These are phyloP conservation scores for Drosophila mimica DNA, from an alignment of 2,888 invertebrate genomes.

Conservation along the genomic window DNA sequence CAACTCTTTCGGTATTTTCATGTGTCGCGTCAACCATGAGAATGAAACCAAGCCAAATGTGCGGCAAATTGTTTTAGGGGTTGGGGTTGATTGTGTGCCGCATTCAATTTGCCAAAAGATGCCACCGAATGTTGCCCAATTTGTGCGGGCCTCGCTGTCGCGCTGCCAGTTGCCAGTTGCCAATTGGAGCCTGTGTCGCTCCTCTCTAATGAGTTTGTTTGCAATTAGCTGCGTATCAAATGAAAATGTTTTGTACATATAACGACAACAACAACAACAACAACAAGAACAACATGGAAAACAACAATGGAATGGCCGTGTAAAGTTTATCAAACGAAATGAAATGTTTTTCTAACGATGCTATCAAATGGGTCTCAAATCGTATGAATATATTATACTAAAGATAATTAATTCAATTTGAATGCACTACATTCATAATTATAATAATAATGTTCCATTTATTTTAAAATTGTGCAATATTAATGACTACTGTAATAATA, in stretches of 20 bases:
- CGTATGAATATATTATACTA: background rate
- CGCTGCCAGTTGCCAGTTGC: conserved; percentile 12
- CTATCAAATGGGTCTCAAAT: background rate
- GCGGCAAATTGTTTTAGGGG: conserved; percentile 42
- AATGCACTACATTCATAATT: background rate
- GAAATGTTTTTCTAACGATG: conserved; percentile 9
- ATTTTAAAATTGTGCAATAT: background rate
- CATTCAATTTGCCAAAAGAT: conserved; percentile 57
- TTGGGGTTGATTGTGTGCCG: conserved; percentile 23
- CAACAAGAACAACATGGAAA: conserved; percentile 4
- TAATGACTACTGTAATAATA: background rate
- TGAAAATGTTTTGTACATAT: conserved; percentile 51
- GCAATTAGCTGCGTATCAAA: conserved; percentile 70
- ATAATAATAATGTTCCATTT: background rate
- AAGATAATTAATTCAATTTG: background rate
- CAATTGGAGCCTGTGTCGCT: conserved; percentile 41
- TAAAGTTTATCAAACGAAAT: conserved; percentile 33
- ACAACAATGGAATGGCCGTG: conserved; percentile 27
- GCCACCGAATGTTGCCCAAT: conserved; percentile 58
- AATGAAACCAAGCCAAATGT: conserved; percentile 72
- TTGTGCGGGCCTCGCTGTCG: conserved; percentile 39
- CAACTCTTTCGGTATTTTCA: conserved; percentile 31
- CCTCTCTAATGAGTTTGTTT: conserved; percentile 72
- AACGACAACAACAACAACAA: conserved; percentile 6
- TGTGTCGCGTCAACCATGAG: conserved; percentile 62